These are phyloP conservation scores for Nematolebias whitei DNA, from an alignment of 2,113 vertebrate species.

Conservation along the genomic window DNA sequence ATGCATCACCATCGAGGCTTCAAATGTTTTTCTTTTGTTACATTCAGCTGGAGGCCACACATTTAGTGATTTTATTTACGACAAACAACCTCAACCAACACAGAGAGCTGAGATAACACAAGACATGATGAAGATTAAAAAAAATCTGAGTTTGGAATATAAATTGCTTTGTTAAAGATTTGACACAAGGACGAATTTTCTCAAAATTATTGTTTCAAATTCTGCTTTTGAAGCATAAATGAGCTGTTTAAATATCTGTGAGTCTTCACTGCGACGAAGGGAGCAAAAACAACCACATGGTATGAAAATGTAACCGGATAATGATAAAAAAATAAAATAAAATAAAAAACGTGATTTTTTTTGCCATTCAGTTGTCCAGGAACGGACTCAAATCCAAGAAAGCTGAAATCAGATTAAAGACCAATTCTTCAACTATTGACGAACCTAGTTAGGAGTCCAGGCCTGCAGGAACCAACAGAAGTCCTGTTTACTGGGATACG, in stretches of 20 bases:
- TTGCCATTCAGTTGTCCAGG: too few relatives aligned
- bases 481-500: too few relatives aligned
- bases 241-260: not conserved
- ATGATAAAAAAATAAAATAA: too few relatives aligned
- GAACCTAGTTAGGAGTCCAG: too few relatives aligned
- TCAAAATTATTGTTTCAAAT: not conserved
- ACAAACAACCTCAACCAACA: not conserved
- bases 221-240: not conserved
- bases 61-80: not conserved
- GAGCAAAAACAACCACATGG: too few relatives aligned
- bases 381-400: too few relatives aligned
- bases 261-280: not conserved
- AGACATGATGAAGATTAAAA: not conserved
- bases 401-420: too few relatives aligned
- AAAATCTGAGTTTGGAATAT: not conserved
- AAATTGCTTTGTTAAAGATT: slow-evolving; percentile 7
- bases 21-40: not conserved
- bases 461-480: too few relatives aligned
- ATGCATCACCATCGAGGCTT: not conserved
- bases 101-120: not conserved
- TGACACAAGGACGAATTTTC: not conserved
- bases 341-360: too few relatives aligned
- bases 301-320: too few relatives aligned
- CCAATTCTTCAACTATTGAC: too few relatives aligned
- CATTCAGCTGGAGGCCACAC: slow-evolving; percentile 3